These are phyloP conservation scores for Staurois parvus DNA, from an alignment of 2,797 vertebrate genomes.

Conservation along the genomic window DNA sequence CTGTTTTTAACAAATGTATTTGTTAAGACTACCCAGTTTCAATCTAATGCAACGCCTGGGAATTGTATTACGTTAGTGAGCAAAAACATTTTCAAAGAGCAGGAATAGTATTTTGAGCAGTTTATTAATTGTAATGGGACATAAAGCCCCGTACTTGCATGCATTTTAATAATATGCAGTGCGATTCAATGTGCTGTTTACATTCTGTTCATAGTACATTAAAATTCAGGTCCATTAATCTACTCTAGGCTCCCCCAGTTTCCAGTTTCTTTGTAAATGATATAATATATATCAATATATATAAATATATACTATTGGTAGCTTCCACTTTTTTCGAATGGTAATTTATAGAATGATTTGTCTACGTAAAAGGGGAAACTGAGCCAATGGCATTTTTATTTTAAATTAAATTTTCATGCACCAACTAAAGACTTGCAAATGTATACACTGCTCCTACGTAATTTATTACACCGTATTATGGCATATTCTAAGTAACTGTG, in stretches of 20 bases:
- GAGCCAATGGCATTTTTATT: not conserved
- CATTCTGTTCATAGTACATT: slow-evolving; percentile 44
- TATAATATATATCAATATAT: slow-evolving; percentile 12
- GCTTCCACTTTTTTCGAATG: not conserved
- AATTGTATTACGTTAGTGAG: slow-evolving; percentile 40
- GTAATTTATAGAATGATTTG: slow-evolving; percentile 2
- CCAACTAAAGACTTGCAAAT: slow-evolving; percentile 2
- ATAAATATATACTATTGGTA: not conserved
- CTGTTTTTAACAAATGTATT: slow-evolving; percentile 36
- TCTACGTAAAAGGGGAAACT: not conserved
- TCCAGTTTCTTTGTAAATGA: not conserved
- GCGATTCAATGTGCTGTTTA: slow-evolving; percentile 36
- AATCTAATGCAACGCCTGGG: slow-evolving; percentile 37
- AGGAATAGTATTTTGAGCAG: slow-evolving; percentile 31
- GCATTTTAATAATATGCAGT: slow-evolving; percentile 47
- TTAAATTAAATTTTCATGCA: not conserved
- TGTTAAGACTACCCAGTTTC: slow-evolving; percentile 36
- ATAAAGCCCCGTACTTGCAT: slow-evolving; percentile 22
- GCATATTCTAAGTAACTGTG: not conserved
- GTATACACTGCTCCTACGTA: not conserved
- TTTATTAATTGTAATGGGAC: slow-evolving; percentile 54
- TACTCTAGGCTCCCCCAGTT: not conserved
- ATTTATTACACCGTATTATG: slow-evolving; percentile 13
- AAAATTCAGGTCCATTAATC: slow-evolving; percentile 40
- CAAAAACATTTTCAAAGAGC: slow-evolving; percentile 37